Base-by-base conservation (phyloP, 2,113 vertebrate species). In the Dipodomys spectabilis region DNA sequence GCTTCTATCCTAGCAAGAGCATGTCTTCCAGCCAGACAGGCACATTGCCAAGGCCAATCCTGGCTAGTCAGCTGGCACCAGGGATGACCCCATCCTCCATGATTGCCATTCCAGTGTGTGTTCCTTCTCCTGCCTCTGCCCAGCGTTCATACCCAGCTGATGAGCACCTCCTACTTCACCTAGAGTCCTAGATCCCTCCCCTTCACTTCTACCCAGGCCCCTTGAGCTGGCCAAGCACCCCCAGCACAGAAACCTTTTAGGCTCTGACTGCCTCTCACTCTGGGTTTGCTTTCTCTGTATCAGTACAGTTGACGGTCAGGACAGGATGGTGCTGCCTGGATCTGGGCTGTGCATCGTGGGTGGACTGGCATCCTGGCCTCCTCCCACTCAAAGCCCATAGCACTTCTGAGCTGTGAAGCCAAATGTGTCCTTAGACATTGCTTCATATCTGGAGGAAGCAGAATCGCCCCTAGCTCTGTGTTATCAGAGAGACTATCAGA, bases 41-140 rank as follows among this genome's bases (percentile, higher is more conserved):
- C 25, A 32, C 5, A 57, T n/a, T 32, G 13, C 57, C 20, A 5
- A 25, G 5, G n/a, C 53, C 49, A 0, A 15, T 72, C 39, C 69
- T 28, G 4, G 2, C 20, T 13, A 68, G 45, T 84, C 20, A 32
- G 3, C 65, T 65, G 5, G 4, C 30, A 4, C 32, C 18, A 0
- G 2, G 18, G 30, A 10, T 74, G 18, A 82, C 64, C 15, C 5
- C 0, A 0, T 28, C 19, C 35, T 49, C 65, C 22, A 20, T 9
- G 30, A 22, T 28, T 49, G 13, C 77, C 20, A 0, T 28, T 75
- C n/a, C 44, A 12, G 30, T 22, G 6, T 39, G 22, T 45, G 57
- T 39, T 44, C 72, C 45, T 30, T 86, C 22, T 18, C 60, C 8
- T 57, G 13, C 62, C 62, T 13, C 68, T 6, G 1, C 7, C 39